Conservation (phyloP, 2,888 invertebrate species). For the Argyresthia albistria region DNA sequence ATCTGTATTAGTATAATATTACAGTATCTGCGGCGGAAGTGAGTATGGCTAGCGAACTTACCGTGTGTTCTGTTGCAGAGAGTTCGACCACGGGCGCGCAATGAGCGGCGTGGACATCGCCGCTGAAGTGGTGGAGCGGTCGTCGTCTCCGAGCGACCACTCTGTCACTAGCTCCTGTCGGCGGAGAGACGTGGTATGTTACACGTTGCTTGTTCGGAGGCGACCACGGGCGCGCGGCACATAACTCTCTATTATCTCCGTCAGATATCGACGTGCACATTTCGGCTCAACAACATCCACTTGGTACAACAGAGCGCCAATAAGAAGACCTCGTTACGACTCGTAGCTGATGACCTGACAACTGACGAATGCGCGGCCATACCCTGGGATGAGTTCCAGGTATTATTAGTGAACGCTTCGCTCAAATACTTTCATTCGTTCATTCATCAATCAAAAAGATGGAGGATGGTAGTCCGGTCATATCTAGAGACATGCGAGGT, state of each 20-base stretch:
- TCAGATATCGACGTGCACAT: slow-evolving; percentile 76
- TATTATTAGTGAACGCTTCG: slow-evolving; percentile 26
- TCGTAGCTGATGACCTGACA: slow-evolving; percentile 72
- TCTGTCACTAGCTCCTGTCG: slow-evolving; percentile 86
- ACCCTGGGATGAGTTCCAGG: slow-evolving; percentile 96
- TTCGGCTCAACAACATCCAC: slow-evolving; percentile 56
- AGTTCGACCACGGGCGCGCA: slow-evolving; percentile 55
- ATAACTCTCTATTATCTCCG: slow-evolving; percentile 40
- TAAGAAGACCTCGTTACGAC: slow-evolving; percentile 31
- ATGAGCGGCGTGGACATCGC: slow-evolving; percentile 80
- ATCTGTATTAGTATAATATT: too few relatives aligned
- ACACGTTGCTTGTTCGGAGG: too few relatives aligned
- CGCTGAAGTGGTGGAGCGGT: slow-evolving; percentile 85
- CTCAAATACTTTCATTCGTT: too few relatives aligned
- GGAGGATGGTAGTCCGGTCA: too few relatives aligned
- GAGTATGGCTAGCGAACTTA: neutral
- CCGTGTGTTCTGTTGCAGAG: slow-evolving; percentile 31
- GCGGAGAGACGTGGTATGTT: slow-evolving; percentile 84
- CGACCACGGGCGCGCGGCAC: too few relatives aligned
- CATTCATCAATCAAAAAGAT: too few relatives aligned
- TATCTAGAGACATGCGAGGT: too few relatives aligned
- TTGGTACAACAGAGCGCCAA: slow-evolving; percentile 40
- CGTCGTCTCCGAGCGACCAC: slow-evolving; percentile 87
- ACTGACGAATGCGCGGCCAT: slow-evolving; percentile 90
- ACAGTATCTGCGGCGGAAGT: too few relatives aligned